Conservation (phyloP, 2,888 invertebrate genomes). For the Drosophila maculinotata region DNA sequence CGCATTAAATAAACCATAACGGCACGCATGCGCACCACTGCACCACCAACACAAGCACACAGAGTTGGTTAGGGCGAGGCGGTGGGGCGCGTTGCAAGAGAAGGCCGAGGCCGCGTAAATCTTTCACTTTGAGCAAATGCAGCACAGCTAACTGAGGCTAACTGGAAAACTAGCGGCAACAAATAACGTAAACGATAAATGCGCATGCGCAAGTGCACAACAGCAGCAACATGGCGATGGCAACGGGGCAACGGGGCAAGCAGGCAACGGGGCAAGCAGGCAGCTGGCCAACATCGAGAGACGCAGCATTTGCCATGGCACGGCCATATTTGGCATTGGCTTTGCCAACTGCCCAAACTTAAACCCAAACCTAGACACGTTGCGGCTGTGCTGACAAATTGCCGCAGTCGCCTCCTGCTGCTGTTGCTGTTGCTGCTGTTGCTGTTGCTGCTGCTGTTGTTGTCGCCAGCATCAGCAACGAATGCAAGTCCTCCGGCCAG, state of each 20-base stretch:
- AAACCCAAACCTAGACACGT: conserved; percentile 70
- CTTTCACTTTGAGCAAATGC: conserved; percentile 80
- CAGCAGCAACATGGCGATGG: conserved; percentile 1
- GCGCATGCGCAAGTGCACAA: conserved; percentile 78
- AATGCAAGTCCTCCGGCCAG: conserved; percentile 69
- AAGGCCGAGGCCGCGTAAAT: conserved; percentile 77
- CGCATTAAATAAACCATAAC: conserved; percentile 84
- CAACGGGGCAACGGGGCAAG: conserved; percentile 5
- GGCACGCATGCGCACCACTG: conserved; percentile 78
- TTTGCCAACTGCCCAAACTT: conserved; percentile 71
- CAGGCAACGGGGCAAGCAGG: conserved; percentile 37
- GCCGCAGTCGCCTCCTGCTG: conserved; percentile 56
- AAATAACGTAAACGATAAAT: conserved; percentile 81
- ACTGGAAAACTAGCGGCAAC: conserved; percentile 80
- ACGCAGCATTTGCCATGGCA: conserved; percentile 60
- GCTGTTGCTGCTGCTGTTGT: conserved; percentile 48
- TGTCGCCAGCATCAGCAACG: conserved; percentile 66
- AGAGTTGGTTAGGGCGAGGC: conserved; percentile 14
- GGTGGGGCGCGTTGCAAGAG: conserved; percentile 8
- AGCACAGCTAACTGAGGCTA: conserved; percentile 78
- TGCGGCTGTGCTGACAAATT: conserved; percentile 69
- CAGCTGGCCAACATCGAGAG: conserved; percentile 44
- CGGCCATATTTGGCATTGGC: conserved; percentile 78
- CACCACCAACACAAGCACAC: conserved; percentile 23
- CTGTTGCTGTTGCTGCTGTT: conserved; percentile 34